These are phyloP conservation scores for Galaxias olidus DNA, from an alignment of 2,797 vertebrate species.

Conservation along the genomic window DNA sequence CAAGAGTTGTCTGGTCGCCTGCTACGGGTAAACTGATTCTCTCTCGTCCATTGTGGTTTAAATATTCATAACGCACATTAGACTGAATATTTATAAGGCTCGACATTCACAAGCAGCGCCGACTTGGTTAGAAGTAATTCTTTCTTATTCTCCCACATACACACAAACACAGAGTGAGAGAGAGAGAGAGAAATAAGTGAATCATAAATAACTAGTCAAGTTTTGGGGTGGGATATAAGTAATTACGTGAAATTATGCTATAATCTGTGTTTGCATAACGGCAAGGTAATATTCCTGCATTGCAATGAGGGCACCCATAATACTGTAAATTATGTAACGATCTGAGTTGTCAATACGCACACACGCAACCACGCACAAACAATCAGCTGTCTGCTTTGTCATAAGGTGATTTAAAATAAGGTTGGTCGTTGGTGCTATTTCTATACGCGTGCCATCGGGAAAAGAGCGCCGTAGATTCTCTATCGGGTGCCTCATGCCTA, in stretches of 20 bases:
- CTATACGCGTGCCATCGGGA: slow-evolving; percentile 38
- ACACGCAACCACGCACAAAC: slow-evolving; percentile 18
- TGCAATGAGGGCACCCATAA: slow-evolving; percentile 19
- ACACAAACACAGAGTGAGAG: neutral
- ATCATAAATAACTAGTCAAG: too few species aligned
- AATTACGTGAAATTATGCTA: neutral
- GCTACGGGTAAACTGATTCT: slow-evolving; percentile 43
- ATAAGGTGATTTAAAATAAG: slow-evolving; percentile 61
- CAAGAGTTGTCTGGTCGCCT: slow-evolving; percentile 65
- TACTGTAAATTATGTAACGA: slow-evolving; percentile 55
- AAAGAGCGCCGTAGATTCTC: slow-evolving; percentile 61
- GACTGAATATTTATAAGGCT: slow-evolving; percentile 66
- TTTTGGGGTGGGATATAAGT: too few species aligned
- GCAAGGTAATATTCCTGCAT: too few species aligned
- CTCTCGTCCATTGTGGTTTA: slow-evolving; percentile 66
- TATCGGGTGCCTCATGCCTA: slow-evolving; percentile 47
- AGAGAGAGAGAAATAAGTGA: too few species aligned
- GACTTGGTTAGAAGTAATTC: slow-evolving; percentile 69
- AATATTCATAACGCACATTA: slow-evolving; percentile 64
- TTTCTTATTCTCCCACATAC: slow-evolving; percentile 36
- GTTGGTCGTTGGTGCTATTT: slow-evolving; percentile 51
- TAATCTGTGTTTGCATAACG: too few species aligned
- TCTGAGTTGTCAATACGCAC: slow-evolving; percentile 17
- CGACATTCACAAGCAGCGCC: slow-evolving; percentile 52
- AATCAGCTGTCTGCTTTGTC: slow-evolving; percentile 65